Percentiles rank a stretch among this genome's conserved stretches.
Conservation (phyloP, 2,888 invertebrate species). For the Clusia tigrina region DNA sequence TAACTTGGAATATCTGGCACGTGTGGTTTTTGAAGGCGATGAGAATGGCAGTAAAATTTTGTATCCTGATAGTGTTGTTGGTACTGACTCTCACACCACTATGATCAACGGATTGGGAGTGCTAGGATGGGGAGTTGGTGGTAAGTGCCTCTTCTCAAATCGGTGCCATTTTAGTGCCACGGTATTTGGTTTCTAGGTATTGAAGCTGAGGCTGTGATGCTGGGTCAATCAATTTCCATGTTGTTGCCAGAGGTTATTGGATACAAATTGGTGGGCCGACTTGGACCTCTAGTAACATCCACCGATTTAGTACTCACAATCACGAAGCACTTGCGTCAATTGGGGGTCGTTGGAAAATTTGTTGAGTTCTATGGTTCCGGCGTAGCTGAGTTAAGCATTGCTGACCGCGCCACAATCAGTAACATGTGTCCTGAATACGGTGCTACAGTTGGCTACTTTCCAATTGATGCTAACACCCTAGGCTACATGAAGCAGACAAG, state of each 20-base stretch:
- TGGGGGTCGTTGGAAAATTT: constrained; percentile 98
- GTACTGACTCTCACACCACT: constrained; percentile 98
- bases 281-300: constrained; percentile 87
- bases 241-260: constrained; percentile 95
- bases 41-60: constrained; percentile 66
- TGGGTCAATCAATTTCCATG: constrained; percentile 98
- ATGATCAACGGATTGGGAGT: constrained; percentile 99
- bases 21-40: constrained; percentile 83
- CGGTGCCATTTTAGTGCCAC: background rate
- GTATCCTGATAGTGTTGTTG: constrained; percentile 92
- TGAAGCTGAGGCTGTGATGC: constrained; percentile 99
- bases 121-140: constrained; percentile 95
- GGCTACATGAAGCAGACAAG: constrained; percentile 87
- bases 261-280: constrained; percentile 83
- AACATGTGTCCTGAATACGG: constrained; percentile 99
- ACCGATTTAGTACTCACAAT: constrained; percentile 97
- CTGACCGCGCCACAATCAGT: constrained; percentile 96
- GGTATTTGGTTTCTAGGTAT: constrained; percentile 75
- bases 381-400: constrained; percentile 87
- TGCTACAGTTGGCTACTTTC: constrained; percentile 95
- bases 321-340: constrained; percentile 90
- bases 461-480: constrained; percentile 84
- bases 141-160: too few species aligned
- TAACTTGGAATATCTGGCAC: constrained; percentile 91
- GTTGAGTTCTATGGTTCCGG: constrained; percentile 99